Percentiles rank a stretch among this genome's conserved stretches.
Evolutionary conservation across 1,140 invertebrate species (phyloP).

Genomic region (Aphaenogaster floridana): DNA sequence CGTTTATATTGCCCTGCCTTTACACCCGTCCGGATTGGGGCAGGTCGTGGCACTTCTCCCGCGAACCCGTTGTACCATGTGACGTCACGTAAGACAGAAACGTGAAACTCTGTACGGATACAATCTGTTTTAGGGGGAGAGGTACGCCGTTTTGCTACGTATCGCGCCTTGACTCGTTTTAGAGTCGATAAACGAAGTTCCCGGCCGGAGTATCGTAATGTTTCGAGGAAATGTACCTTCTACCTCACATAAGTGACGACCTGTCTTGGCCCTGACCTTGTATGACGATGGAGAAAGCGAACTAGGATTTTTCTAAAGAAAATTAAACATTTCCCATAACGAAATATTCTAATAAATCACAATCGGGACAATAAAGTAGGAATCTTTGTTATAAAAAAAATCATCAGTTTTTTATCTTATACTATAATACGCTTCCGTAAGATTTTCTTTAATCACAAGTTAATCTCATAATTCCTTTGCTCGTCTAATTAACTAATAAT

Average conservation of each 20-base stretch:
- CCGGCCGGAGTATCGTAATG: conserved; percentile 28
- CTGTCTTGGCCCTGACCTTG: conserved; percentile 63
- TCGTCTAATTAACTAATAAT: neutral
- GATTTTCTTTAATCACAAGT: neutral
- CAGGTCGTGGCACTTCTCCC: conserved; percentile 80
- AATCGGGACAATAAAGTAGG: neutral
- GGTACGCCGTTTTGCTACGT: conserved; percentile 25
- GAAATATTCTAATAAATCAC: neutral
- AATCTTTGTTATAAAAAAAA: neutral
- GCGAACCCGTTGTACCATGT: conserved; percentile 77
- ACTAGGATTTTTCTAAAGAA: neutral
- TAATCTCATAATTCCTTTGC: neutral
- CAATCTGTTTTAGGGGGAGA: conserved; percentile 46
- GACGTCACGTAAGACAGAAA: conserved; percentile 78
- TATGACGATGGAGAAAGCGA: neutral
- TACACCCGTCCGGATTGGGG: conserved; percentile 85
- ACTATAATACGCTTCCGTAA: too few species aligned
- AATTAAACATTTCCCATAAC: neutral
- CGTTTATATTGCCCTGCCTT: conserved; percentile 86
- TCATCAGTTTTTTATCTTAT: neutral
- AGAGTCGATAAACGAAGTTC: conserved; percentile 68
- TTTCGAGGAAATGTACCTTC: conserved; percentile 25
- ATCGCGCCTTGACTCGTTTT: conserved; percentile 52
- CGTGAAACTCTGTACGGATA: conserved; percentile 59
- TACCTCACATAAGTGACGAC: conserved; percentile 12